Percentiles rank a stretch among this genome's conserved stretches.
phyloP scores from a whole-genome alignment of 2,797 vertebrate genomes.

The Sebastiscus albofasciatus region DNA sequence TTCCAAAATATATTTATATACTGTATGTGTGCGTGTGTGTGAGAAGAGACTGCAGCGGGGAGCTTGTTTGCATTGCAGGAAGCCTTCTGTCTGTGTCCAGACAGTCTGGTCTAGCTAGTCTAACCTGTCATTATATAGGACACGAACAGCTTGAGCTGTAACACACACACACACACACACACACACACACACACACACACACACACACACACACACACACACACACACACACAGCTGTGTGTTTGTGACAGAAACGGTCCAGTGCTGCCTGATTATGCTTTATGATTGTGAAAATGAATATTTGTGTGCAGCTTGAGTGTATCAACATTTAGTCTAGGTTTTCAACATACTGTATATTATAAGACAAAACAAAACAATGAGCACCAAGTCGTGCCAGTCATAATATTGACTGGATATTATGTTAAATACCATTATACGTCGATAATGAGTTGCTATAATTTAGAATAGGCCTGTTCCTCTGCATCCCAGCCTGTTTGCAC shows the following conservation, averaged over 20 bases:
- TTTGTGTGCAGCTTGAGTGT: not conserved
- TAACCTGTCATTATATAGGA: constrained; percentile 24
- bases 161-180: not conserved
- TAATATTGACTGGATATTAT: not conserved
- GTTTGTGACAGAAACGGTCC: not conserved
- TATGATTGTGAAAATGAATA: not conserved
- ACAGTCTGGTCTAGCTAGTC: constrained; percentile 12
- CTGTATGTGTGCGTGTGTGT: too few relatives aligned
- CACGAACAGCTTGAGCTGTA: not conserved
- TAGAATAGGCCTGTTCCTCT: not conserved
- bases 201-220: not conserved
- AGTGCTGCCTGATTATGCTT: not conserved
- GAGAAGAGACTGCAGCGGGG: not conserved
- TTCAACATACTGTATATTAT: not conserved
- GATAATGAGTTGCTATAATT: not conserved
- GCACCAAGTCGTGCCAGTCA: not conserved
- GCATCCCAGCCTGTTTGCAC: not conserved
- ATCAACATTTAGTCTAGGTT: not conserved
- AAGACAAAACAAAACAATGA: not conserved
- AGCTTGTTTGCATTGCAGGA: not conserved
- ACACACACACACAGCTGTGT: not conserved
- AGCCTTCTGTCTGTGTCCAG: not conserved
- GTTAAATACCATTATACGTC: not conserved
- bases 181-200: constrained; percentile 2
- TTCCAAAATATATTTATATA: too few relatives aligned